Percentiles rank a stretch among this genome's conserved stretches.
phyloP scores from a whole-genome alignment of 2,113 vertebrate species.

The Microtus ochrogaster region DNA sequence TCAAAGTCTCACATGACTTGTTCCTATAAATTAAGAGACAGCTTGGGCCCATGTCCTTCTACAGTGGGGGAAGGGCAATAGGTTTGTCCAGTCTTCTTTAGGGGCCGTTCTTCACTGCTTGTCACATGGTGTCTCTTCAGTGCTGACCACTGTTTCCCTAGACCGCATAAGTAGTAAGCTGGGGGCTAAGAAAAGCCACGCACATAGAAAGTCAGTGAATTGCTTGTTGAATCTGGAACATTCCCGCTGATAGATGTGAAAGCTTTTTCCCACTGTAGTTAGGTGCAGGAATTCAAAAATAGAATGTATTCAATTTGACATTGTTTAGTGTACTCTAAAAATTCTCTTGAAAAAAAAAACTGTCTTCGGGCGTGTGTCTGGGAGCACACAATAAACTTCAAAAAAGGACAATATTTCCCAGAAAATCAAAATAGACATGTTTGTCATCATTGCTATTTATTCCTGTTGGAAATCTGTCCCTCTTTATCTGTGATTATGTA shows the following conservation, averaged over 20 bases:
- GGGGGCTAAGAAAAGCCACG: constrained; percentile 1
- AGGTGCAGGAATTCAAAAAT: constrained; percentile 59
- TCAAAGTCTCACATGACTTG: background rate
- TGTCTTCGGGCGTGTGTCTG: background rate
- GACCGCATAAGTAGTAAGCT: background rate
- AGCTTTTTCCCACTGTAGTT: constrained; percentile 5
- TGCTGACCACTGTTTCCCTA: background rate
- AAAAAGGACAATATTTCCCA: constrained; percentile 32
- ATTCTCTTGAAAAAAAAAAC: background rate
- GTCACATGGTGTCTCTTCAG: accelerated
- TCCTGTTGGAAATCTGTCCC: background rate
- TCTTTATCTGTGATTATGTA: constrained; percentile 10
- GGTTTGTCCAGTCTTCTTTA: background rate
- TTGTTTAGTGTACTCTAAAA: constrained; percentile 12
- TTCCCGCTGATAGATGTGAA: constrained; percentile 55
- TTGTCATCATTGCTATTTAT: constrained; percentile 39
- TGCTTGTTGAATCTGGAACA: constrained; percentile 39
- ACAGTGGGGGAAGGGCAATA: background rate
- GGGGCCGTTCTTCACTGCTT: too few species aligned
- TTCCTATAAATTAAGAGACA: background rate
- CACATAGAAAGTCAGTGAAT: background rate
- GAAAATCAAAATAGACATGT: constrained; percentile 31
- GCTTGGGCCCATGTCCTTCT: accelerated
- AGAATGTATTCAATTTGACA: constrained; percentile 38
- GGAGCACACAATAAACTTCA: constrained; percentile 24